Evolutionary conservation across 2,888 invertebrate species (phyloP), one percentile per base, ranked within the genome.

Genomic region (Andrena flavipes): DNA sequence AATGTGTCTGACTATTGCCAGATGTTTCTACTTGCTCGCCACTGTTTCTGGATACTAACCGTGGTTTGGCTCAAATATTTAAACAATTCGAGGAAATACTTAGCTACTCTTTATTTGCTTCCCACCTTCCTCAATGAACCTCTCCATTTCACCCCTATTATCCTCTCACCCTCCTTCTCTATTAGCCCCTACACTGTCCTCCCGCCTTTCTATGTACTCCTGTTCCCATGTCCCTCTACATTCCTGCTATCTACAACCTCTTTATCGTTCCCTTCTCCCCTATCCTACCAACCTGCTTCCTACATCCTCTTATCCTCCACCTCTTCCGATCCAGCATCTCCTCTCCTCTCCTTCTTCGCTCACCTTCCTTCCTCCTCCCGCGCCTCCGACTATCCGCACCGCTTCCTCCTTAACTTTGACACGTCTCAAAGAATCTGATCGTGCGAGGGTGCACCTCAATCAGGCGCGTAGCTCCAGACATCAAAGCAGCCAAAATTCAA

Each of bases 401-500:
- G 13, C 3, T 26, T 10, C 42, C 35, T 10, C 26, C n/a, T 3
- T n/a, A 64, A 59, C 54, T 78, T 70, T 23, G n/a, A 54, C 30
- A n/a, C 10, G 26, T 51, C 54, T 51, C 51, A 56, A 65, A 54
- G 67, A 76, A 76, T 63, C 62, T 71, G 56, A 71, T 26, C 82
- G 62, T 76, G 60, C 76, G 56, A 81, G 63, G 42, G 63, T 42
- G 23, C 64, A 71, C 76, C 67, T 63, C 82, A 82, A 82, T 83
- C 83, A 69, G 51, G 33, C 33, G 72, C 54, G 60, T 16, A 26
- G 30, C 33, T 16, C 8, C n/a, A 48, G 33, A 74, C 78, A 83
- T 84, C 83, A 78, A 84, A 82, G 84, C 56, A 8, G 35, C 33
- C 30, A 54, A 75, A 74, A 83, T 72, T 84, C 59, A 77, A 83